These are phyloP conservation scores for Seriola quinqueradiata DNA, from an alignment of 2,113 vertebrate species.

Conservation along the genomic window DNA sequence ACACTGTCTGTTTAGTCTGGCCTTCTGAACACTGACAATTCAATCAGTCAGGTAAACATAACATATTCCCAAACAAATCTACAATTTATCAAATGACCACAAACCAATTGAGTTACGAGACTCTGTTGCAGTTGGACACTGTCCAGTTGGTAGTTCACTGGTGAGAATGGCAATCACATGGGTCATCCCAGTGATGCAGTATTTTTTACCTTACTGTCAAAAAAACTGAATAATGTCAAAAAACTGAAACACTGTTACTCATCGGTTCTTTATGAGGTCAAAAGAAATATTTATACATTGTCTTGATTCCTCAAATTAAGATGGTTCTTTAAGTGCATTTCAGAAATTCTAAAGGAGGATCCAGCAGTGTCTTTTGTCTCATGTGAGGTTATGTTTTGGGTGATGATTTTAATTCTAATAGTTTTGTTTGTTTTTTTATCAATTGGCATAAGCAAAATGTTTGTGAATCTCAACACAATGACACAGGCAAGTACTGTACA, in stretches of 20 bases:
- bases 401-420: not conserved
- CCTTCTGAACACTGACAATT: too few relatives aligned
- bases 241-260: too few relatives aligned
- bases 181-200: not conserved
- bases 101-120: too few relatives aligned
- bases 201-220: too few relatives aligned
- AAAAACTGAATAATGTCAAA: too few relatives aligned
- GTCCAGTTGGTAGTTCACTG: not conserved
- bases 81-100: too few relatives aligned
- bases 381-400: not conserved
- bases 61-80: too few relatives aligned
- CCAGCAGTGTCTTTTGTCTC: not conserved
- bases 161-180: not conserved
- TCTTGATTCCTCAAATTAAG: not conserved
- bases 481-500: not conserved
- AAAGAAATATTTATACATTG: not conserved
- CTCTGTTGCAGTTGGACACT: too few relatives aligned
- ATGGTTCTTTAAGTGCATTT: not conserved
- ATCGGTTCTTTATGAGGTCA: not conserved
- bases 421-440: too few relatives aligned
- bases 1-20: too few relatives aligned
- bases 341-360: not conserved
- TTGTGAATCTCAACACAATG: not conserved
- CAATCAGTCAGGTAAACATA: too few relatives aligned
- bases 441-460: too few relatives aligned